phyloP scores from a whole-genome alignment of 2,113 vertebrate species.

The Colistium nudipinnis region DNA sequence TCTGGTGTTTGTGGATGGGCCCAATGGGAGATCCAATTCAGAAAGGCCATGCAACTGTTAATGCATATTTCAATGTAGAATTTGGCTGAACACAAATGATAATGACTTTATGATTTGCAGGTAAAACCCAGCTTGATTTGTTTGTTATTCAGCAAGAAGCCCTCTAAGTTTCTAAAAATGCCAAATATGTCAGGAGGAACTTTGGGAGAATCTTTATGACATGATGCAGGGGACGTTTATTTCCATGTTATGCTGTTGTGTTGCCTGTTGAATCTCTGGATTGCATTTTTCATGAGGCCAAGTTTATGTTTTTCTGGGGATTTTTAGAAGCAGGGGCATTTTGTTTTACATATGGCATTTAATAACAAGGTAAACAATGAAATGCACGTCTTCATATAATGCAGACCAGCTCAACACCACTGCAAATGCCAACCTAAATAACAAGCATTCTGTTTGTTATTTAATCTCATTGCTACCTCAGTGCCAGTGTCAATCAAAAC shows the following conservation, averaged over 20 bases:
- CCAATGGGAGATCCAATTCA: too few relatives aligned
- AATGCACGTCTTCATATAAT: not conserved
- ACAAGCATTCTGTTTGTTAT: not conserved
- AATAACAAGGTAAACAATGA: not conserved
- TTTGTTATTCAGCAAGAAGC: not conserved
- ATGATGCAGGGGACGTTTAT: constrained; percentile 22
- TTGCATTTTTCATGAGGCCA: constrained; percentile 18
- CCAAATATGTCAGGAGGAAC: constrained; percentile 11
- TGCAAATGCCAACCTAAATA: not conserved
- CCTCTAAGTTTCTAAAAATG: constrained; percentile 12
- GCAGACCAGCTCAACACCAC: not conserved
- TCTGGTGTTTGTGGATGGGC: too few relatives aligned
- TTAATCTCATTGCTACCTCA: not conserved
- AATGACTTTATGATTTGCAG: not conserved
- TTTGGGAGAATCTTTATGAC: constrained; percentile 1
- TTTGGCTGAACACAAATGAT: not conserved
- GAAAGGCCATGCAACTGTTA: too few relatives aligned
- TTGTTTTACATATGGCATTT: constrained; percentile 2
- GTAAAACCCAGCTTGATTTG: not conserved
- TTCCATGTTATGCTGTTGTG: constrained; percentile 16
- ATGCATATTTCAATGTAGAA: not conserved
- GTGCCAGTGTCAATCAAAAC: not conserved
- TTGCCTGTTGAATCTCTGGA: not conserved
- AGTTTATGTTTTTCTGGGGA: not conserved
- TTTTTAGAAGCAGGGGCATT: not conserved